Conservation (phyloP, 2,797 vertebrate species). For the Notolepis coatsorum region DNA sequence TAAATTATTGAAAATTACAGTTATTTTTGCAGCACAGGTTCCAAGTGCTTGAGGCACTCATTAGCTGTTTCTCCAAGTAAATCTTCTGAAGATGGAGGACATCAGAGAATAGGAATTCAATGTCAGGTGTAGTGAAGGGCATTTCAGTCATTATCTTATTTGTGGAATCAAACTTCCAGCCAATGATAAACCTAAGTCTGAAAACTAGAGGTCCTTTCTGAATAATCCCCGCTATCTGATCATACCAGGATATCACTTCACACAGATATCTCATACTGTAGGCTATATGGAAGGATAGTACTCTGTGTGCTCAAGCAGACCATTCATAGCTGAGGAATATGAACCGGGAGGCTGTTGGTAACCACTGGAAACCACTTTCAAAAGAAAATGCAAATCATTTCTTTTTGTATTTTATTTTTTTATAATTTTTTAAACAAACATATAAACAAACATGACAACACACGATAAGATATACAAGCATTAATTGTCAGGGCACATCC, state of each 20-base stretch:
- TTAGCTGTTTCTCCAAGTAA: background rate
- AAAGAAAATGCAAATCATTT: too few relatives aligned
- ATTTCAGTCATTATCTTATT: background rate
- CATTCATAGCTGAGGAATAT: constrained; percentile 14
- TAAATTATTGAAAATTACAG: constrained; percentile 25
- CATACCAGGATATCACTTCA: background rate
- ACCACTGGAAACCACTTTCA: too few relatives aligned
- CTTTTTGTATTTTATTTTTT: too few relatives aligned
- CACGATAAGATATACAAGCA: too few relatives aligned
- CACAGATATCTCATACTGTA: background rate
- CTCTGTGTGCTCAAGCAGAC: constrained; percentile 14
- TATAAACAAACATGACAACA: too few relatives aligned
- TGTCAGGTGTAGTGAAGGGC: background rate
- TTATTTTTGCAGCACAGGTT: background rate
- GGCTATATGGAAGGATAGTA: constrained; percentile 1
- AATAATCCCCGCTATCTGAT: background rate
- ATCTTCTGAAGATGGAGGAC: background rate
- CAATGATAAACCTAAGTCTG: too few relatives aligned
- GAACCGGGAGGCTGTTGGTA: too few relatives aligned
- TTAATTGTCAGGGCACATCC: too few relatives aligned
- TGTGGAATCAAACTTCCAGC: background rate
- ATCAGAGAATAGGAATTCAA: background rate
- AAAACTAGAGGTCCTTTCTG: background rate
- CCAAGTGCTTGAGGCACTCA: background rate
- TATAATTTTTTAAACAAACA: too few relatives aligned